Conservation (phyloP, 2,888 invertebrate genomes). For the Drosophila pullipes region DNA sequence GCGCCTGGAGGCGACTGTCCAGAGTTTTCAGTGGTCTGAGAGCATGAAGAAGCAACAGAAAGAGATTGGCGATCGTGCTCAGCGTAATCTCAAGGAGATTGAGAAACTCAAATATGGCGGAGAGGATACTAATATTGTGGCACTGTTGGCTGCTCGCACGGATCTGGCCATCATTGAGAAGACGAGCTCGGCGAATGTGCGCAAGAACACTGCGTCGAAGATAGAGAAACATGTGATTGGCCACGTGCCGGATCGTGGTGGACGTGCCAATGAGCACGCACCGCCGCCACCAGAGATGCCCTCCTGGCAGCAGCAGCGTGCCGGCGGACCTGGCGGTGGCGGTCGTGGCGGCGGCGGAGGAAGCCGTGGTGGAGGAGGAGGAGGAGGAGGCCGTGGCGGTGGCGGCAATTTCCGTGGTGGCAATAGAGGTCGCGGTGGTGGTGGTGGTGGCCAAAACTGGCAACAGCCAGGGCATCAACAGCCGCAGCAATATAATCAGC, state of each 20-base stretch:
- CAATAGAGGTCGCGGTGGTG: conserved; percentile 41
- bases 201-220: conserved; percentile 93
- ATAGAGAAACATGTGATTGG: conserved; percentile 96
- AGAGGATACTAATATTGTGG: conserved; percentile 89
- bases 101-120: conserved; percentile 81
- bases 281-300: conserved; percentile 99
- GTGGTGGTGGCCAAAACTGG: conserved; percentile 68
- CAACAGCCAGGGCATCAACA: conserved; percentile 65
- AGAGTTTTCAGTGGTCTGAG: conserved; percentile 98
- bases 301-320: conserved; percentile 92
- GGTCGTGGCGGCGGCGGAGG: conserved; percentile 74
- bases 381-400: conserved; percentile 50
- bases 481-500: conserved; percentile 29
- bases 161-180: conserved; percentile 95
- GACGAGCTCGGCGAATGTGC: conserved; percentile 93
- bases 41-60: conserved; percentile 91
- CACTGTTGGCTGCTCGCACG: conserved; percentile 93
- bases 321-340: conserved; percentile 86
- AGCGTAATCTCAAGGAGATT: conserved; percentile 85
- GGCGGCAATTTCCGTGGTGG: conserved; percentile 68
- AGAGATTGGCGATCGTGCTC: conserved; percentile 88
- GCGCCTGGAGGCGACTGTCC: conserved; percentile 97
- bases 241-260: conserved; percentile 96
- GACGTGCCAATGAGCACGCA: conserved; percentile 95
- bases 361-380: conserved; percentile 63